Evolutionary conservation across 2,888 invertebrate genomes (phyloP).

Genomic region (Sussaba pulchella): DNA sequence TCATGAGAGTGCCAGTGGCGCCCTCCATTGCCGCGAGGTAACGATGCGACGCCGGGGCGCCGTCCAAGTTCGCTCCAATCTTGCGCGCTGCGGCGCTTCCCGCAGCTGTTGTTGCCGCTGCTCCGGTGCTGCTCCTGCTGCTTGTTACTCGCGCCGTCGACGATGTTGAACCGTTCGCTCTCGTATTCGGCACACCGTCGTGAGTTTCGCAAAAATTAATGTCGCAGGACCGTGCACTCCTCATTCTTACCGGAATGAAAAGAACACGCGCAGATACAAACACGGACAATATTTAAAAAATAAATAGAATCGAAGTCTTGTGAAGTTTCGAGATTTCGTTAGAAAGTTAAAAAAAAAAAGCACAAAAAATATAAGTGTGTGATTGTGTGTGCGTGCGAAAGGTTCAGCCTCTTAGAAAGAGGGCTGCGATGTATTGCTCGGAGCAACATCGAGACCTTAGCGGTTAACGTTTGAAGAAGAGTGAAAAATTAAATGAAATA

Average conservation of each 20-base stretch:
- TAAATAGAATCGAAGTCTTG: neutral
- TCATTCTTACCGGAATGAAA: neutral
- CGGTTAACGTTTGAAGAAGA: constrained; percentile 15
- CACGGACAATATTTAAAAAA: neutral
- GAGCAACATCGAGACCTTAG: constrained; percentile 28
- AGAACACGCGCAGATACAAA: neutral
- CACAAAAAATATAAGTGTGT: no score
- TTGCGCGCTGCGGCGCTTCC: constrained; percentile 8
- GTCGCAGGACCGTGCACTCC: constrained; percentile 9
- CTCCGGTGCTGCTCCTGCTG: constrained; percentile 9
- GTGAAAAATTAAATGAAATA: constrained; percentile 16
- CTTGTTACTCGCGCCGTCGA: constrained; percentile 1
- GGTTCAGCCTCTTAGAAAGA: neutral
- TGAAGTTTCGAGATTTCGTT: neutral
- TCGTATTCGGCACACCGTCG: constrained; percentile 27
- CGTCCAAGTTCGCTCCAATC: constrained; percentile 43
- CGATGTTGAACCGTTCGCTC: constrained; percentile 37
- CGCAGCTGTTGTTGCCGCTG: constrained; percentile 25
- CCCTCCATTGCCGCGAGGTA: constrained; percentile 34
- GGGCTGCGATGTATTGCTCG: constrained; percentile 49
- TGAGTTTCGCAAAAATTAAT: neutral
- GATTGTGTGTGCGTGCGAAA: neutral
- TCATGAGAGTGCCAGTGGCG: constrained; percentile 57
- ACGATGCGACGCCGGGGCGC: constrained; percentile 45
- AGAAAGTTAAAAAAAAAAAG: neutral